Percentiles rank a stretch among this genome's conserved stretches.
phyloP scores from a whole-genome alignment of 92 coral and sea anemone genomes.

The Chrysogorgia sp. region DNA sequence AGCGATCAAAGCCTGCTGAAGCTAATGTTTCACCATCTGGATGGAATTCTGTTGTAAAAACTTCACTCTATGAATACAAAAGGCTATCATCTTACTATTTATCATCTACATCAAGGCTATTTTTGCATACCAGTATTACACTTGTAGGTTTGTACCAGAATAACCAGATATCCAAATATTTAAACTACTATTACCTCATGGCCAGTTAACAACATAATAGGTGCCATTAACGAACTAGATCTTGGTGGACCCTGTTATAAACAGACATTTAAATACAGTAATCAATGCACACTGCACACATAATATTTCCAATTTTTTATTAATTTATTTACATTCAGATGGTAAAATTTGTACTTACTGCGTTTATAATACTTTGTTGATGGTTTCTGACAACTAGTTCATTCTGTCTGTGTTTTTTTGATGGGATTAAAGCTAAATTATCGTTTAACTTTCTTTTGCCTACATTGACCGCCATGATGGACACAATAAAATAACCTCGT shows the following conservation, averaged over 20 bases:
- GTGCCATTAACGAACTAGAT: constrained; percentile 87
- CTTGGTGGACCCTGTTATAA: constrained; percentile 81
- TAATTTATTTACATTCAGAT: background rate
- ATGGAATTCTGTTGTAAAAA: constrained; percentile 86
- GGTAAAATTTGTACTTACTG: constrained; percentile 58
- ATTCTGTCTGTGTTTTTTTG: constrained; percentile 80
- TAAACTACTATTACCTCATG: constrained; percentile 74
- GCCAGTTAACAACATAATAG: constrained; percentile 91
- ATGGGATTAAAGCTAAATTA: constrained; percentile 78
- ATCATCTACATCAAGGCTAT: background rate
- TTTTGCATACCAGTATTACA: background rate
- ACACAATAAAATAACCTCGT: too few relatives aligned
- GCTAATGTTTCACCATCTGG: constrained; percentile 93
- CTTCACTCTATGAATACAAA: constrained; percentile 74
- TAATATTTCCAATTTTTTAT: background rate
- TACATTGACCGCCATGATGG: constrained; percentile 87
- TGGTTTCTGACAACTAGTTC: constrained; percentile 62
- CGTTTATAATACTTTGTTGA: constrained; percentile 81
- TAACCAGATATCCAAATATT: background rate
- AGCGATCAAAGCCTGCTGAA: constrained; percentile 96
- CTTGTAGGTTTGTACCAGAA: background rate
- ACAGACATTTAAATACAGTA: background rate
- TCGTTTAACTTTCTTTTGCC: constrained; percentile 60
- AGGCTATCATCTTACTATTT: background rate
- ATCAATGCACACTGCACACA: too few relatives aligned